Conservation (phyloP, 2,113 vertebrate species). For the Desmodus rotundus region DNA sequence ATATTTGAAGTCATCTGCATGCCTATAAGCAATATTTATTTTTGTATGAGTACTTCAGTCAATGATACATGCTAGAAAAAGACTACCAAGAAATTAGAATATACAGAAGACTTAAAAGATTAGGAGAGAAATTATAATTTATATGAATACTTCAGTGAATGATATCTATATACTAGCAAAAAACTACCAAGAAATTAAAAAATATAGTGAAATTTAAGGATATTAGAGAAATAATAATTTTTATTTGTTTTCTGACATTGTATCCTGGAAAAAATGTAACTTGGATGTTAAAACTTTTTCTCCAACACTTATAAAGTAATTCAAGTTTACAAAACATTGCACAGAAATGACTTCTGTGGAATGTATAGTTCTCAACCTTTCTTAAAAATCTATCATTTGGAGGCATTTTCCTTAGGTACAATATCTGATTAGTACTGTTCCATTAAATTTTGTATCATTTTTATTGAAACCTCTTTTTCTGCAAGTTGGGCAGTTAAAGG, state of each 20-base stretch:
- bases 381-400: background rate
- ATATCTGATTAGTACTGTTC: background rate
- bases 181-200: background rate
- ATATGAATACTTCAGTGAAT: slow-evolving; percentile 75
- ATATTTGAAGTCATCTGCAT: slow-evolving; percentile 81
- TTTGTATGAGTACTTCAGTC: slow-evolving; percentile 75
- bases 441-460: background rate
- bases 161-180: background rate
- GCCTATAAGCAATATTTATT: slow-evolving; percentile 79
- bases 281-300: background rate
- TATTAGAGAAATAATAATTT: background rate
- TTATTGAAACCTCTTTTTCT: background rate
- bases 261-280: background rate
- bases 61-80: slow-evolving; percentile 37
- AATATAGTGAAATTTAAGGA: background rate
- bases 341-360: background rate
- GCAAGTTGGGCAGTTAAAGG: background rate
- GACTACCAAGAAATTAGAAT: background rate
- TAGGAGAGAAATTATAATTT: background rate
- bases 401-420: slow-evolving; percentile 3
- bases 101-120: too few relatives aligned
- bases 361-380: background rate
- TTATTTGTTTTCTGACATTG: background rate
- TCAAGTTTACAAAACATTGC: background rate
- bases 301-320: background rate